These are phyloP conservation scores for Amphilophus citrinellus DNA, from an alignment of 2,113 vertebrate species.

Conservation along the genomic window DNA sequence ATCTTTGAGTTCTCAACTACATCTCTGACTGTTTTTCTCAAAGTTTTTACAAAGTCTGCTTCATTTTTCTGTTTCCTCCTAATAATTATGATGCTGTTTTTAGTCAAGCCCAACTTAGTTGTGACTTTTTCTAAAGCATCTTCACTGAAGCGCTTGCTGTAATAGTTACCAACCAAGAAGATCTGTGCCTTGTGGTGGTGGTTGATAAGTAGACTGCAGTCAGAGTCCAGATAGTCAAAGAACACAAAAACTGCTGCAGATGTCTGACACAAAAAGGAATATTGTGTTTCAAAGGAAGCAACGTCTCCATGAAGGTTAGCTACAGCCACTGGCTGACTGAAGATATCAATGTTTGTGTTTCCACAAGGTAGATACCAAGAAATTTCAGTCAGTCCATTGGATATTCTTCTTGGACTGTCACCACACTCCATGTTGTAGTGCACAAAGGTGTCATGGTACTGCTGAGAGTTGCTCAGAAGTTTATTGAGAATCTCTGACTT, in stretches of 20 bases:
- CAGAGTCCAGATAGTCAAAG: constrained; percentile 68
- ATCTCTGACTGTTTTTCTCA: constrained; percentile 32
- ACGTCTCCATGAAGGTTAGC: constrained; percentile 82
- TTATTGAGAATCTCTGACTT: constrained; percentile 84
- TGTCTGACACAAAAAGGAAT: constrained; percentile 67
- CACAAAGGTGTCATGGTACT: constrained; percentile 78
- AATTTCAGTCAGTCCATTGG: constrained; percentile 83
- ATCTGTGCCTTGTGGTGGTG: constrained; percentile 52
- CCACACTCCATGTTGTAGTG: constrained; percentile 72
- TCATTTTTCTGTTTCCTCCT: constrained; percentile 63
- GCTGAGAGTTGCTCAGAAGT: constrained; percentile 76
- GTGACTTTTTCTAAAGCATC: constrained; percentile 17
- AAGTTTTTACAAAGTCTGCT: constrained; percentile 59
- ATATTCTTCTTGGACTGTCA: constrained; percentile 73
- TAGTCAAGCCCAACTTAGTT: constrained; percentile 47
- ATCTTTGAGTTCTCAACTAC: constrained; percentile 14
- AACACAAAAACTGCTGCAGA: constrained; percentile 84
- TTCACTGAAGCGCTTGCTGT: background rate
- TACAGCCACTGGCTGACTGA: constrained; percentile 77
- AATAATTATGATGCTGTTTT: constrained; percentile 37
- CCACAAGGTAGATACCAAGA: constrained; percentile 82
- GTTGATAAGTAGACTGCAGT: constrained; percentile 62
- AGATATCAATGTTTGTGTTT: constrained; percentile 67
- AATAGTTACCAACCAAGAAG: constrained; percentile 61
- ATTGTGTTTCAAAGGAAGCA: no score